Evolutionary conservation across 2,888 invertebrate genomes (phyloP), one percentile per base, ranked within the genome.

Genomic region (Parnassius orleans): DNA sequence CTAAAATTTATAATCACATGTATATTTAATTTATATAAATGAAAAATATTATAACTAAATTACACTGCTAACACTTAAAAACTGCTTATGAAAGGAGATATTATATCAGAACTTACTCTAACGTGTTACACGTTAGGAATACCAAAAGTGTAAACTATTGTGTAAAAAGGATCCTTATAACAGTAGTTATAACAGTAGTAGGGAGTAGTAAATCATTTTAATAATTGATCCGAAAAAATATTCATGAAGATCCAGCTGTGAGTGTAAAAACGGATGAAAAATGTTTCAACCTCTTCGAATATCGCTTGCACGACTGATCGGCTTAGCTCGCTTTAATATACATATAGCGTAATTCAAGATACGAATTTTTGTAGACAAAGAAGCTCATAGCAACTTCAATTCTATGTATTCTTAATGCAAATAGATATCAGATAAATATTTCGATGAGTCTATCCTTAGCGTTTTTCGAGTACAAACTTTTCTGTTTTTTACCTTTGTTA

Each of bases 161-260:
- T 24, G 54, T 55, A 55, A 53, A 55, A 51, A 19, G 24, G 14
- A 78, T 77, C 78, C 72, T 70, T 73, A 69, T 72, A 72, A 73
- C 73, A 72, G 75, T n/a, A n/a, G n/a, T n/a, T n/a, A n/a, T n/a
- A n/a, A n/a, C n/a, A n/a, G n/a, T n/a, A 68, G 76, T 74, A 68
- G 75, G 73, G 77, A 79, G 84, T 79, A 84, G 86, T 90, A 90
- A 90, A 90, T 90, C 89, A 90, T 90, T 87, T 90, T 88, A 90
- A 91, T 91, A 91, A 90, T 90, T 90, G 87, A 91, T 90, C 86
- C 78, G 71, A 77, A 73, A 83, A 89, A 90, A 90, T 90, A 90
- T 90, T 90, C 90, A 91, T 88, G 86, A 86, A 86, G 79, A 83
- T 85, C 79, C 79, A 78, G 71, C 80, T 78, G 81, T 80, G 87